Evolutionary conservation across 2,888 invertebrate species (phyloP).

Genomic region (Brachypterus glaber): DNA sequence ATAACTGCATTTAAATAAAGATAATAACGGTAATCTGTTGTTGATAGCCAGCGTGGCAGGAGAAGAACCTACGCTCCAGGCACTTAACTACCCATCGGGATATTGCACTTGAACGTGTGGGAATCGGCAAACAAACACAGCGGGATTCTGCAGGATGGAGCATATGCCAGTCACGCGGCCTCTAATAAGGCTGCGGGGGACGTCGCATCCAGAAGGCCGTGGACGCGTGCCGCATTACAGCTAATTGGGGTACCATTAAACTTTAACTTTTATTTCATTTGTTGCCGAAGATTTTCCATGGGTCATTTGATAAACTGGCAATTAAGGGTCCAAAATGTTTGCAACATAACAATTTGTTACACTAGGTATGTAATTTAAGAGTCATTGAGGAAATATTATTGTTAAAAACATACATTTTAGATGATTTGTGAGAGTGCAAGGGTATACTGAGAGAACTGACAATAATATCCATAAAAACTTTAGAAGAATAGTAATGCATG

Average conservation of each 20-base stretch:
- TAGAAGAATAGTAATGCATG: too few species aligned
- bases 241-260: conserved; percentile 26
- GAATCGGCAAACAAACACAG: conserved; percentile 34
- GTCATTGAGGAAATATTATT: too few species aligned
- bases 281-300: conserved; percentile 13
- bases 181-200: conserved; percentile 28
- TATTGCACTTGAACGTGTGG: conserved; percentile 34
- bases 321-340: too few species aligned
- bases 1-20: too few species aligned
- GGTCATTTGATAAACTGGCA: too few species aligned
- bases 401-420: too few species aligned
- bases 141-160: conserved; percentile 24
- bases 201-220: conserved; percentile 25
- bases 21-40: conserved; percentile 19
- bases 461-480: too few species aligned
- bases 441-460: too few species aligned
- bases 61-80: conserved; percentile 16
- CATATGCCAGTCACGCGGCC: conserved; percentile 30
- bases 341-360: too few species aligned
- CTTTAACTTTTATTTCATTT: conserved; percentile 17
- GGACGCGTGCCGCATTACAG: conserved; percentile 24
- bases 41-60: conserved; percentile 15
- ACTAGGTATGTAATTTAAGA: too few species aligned
- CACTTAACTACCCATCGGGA: conserved; percentile 26
- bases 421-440: too few species aligned